Conservation (phyloP, 2,113 vertebrate species). For the Himantopus leucocephalus region DNA sequence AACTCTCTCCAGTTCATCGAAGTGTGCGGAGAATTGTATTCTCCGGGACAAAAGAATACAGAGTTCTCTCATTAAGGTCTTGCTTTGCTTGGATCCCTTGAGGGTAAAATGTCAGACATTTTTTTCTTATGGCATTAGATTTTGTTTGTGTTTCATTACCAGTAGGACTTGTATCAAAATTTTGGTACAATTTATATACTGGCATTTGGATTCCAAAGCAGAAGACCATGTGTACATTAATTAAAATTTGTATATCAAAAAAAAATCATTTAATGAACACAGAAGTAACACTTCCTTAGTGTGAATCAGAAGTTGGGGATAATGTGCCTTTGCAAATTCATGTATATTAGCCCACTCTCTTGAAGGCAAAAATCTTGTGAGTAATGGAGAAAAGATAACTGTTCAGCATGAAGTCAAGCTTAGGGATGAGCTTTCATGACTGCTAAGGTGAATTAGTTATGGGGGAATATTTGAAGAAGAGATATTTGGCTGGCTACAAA, state of each 20-base stretch:
- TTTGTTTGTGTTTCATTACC: slow-evolving; percentile 38
- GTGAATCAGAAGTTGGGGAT: slow-evolving; percentile 22
- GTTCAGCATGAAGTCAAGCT: neutral
- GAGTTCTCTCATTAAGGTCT: neutral
- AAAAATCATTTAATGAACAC: neutral
- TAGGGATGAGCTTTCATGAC: neutral
- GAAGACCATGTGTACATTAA: neutral
- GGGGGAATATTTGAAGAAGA: neutral
- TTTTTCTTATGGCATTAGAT: neutral
- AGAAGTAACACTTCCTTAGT: slow-evolving; percentile 29
- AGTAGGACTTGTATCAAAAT: neutral
- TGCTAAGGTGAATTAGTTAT: neutral
- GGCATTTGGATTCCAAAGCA: slow-evolving; percentile 3
- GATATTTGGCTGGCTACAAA: neutral
- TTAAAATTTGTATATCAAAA: neutral
- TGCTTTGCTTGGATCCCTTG: neutral
- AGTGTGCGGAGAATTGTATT: neutral
- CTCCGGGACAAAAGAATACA: neutral
- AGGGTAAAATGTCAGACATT: neutral
- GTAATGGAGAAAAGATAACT: neutral
- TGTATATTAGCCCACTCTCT: neutral
- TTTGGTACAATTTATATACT: neutral
- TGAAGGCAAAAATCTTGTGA: slow-evolving; percentile 12
- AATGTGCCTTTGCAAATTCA: neutral
- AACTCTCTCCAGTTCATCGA: neutral